Conservation (phyloP, 2,888 invertebrate genomes). For the Lepetodrilus schrolli region DNA sequence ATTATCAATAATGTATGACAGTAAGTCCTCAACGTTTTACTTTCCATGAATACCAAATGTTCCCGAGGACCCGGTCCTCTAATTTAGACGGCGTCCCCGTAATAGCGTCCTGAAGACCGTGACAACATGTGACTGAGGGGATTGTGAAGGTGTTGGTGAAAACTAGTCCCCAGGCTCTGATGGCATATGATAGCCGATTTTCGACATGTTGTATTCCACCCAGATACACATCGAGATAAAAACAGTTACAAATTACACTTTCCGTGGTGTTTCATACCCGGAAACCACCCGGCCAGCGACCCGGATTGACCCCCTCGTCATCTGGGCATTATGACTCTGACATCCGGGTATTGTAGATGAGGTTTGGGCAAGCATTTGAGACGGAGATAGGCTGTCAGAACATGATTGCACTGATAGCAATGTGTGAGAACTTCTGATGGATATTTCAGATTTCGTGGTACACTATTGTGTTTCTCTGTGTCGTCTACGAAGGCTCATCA, state of each 20-base stretch:
- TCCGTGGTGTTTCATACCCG: slow-evolving; percentile 5
- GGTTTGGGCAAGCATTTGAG: background rate
- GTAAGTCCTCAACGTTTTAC: background rate
- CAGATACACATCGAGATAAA: background rate
- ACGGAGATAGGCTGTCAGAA: background rate
- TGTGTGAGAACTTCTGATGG: slow-evolving; percentile 10
- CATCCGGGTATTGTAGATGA: background rate
- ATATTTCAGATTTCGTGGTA: background rate
- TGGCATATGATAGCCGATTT: slow-evolving; percentile 7
- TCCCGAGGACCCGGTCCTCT: background rate
- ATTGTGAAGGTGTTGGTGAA: background rate
- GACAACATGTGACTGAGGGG: too few species aligned
- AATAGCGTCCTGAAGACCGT: too few species aligned
- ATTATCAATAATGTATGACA: slow-evolving; percentile 1
- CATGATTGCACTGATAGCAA: slow-evolving; percentile 2
- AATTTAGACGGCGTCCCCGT: background rate
- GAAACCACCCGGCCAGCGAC: background rate
- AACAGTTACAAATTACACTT: slow-evolving; percentile 6
- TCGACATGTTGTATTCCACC: slow-evolving; percentile 9
- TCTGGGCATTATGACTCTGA: too few species aligned
- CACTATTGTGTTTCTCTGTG: background rate
- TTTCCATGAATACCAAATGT: background rate
- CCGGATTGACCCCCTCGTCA: background rate
- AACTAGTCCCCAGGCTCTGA: background rate
- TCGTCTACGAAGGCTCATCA: background rate